phyloP scores from a whole-genome alignment of 1,140 invertebrate species.

The Carcinoscorpius rotundicauda region DNA sequence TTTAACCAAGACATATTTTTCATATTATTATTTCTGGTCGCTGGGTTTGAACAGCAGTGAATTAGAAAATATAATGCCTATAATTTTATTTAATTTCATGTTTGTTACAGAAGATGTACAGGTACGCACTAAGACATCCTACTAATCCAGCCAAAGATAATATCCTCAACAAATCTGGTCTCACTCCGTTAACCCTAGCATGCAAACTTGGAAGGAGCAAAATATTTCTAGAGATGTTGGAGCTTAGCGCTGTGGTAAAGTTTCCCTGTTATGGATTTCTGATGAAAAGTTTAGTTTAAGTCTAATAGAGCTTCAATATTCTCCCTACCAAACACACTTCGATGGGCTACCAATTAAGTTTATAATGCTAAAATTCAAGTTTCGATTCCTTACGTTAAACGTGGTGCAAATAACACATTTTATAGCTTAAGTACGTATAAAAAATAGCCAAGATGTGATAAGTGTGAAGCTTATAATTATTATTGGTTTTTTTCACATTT shows the following conservation, averaged over 20 bases:
- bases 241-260: conserved; percentile 64
- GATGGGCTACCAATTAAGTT: too few relatives aligned
- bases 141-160: conserved; percentile 81
- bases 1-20: too few relatives aligned
- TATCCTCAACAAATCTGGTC: conserved; percentile 70
- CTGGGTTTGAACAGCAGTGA: neutral
- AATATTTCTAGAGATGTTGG: conserved; percentile 95
- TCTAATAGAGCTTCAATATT: too few relatives aligned
- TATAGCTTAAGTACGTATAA: too few relatives aligned
- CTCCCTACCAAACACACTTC: too few relatives aligned
- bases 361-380: too few relatives aligned
- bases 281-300: too few relatives aligned
- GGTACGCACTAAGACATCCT: conserved; percentile 89
- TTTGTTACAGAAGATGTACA: conserved; percentile 81
- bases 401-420: too few relatives aligned
- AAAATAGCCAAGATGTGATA: too few relatives aligned
- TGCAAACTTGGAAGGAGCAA: conserved; percentile 88
- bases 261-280: neutral
- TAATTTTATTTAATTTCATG: conserved; percentile 12
- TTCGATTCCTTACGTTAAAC: too few relatives aligned
- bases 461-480: too few relatives aligned
- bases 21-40: neutral
- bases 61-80: conserved; percentile 1
- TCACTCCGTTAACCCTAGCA: conserved; percentile 89
- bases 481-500: too few relatives aligned